Conservation (phyloP, 2,113 vertebrate species). For the Girardinichthys multiradiatus region DNA sequence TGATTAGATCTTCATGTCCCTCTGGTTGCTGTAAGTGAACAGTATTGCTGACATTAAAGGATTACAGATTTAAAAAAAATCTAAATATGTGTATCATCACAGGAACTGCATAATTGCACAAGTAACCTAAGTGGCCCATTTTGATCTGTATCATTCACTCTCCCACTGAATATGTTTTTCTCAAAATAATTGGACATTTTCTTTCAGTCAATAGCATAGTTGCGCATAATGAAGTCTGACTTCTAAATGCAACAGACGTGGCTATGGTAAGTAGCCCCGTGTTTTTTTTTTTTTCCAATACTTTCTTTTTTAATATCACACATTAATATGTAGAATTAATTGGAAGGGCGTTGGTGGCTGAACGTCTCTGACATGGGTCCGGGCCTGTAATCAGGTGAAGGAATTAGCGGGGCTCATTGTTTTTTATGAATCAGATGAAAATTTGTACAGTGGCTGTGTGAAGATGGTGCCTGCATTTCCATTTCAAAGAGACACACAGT, state of each 20-base stretch:
- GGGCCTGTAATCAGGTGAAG: constrained; percentile 92
- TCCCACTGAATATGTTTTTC: constrained; percentile 68
- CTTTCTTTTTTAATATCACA: constrained; percentile 48
- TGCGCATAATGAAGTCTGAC: constrained; percentile 76
- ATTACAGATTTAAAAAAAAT: constrained; percentile 60
- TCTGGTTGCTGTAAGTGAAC: constrained; percentile 59
- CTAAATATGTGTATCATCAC: constrained; percentile 68
- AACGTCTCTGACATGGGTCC: constrained; percentile 65
- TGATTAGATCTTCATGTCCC: constrained; percentile 54
- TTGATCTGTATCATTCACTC: constrained; percentile 77
- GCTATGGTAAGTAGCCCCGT: constrained; percentile 59
- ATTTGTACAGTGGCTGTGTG: constrained; percentile 91
- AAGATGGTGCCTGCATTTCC: constrained; percentile 94
- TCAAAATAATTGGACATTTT: constrained; percentile 80
- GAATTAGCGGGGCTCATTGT: constrained; percentile 89
- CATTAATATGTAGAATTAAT: constrained; percentile 80
- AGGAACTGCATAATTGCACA: constrained; percentile 71
- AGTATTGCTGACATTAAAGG: constrained; percentile 68
- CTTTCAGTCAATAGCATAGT: constrained; percentile 71
- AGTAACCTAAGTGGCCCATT: constrained; percentile 75
- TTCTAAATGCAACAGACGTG: constrained; percentile 73
- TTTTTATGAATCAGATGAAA: constrained; percentile 98
- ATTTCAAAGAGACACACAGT: constrained; percentile 97
- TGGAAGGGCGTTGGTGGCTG: constrained; percentile 64
- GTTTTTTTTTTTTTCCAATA: constrained; percentile 50